Evolutionary conservation across 2,797 vertebrate species (phyloP), one percentile per base, ranked within the genome.

Genomic region (Schizothorax lantsangensis): DNA sequence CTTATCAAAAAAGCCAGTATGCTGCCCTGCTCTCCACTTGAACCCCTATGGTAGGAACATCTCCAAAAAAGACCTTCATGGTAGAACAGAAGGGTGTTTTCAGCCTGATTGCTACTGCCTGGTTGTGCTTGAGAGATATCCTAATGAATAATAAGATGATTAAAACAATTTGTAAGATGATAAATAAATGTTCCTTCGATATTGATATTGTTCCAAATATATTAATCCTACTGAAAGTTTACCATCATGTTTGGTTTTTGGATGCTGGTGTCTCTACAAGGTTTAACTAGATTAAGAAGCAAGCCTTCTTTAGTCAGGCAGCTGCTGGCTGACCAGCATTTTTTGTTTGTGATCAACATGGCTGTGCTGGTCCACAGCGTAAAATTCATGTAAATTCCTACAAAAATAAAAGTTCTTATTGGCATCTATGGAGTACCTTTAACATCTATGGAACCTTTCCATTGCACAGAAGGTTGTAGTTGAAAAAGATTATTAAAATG

Each of bases 61-160:
- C 96, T 95, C 96, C 97, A 97, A 89, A 97, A 97, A 88, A 97
- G 96, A 49, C 97, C 97, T 91, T 97, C 96, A 79, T 97, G 97
- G 87, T 97, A 96, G 84, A 96, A 95, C 89, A 92, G 92, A 89
- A 91, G 93, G 2, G 19, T 26, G 45, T 74, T 75, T 64, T 74
- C 73, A 47, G 8, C 3, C 72, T 38, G 75, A 38, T 38, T 43
- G 3, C 36, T 83, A 43, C 14, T 64, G 23, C 26, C 49, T 59
- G 19, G 52, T 7, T 81, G 57, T 85, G 40, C n/a, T 30, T 79
- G 52, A 36, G 57, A 36, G 5, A 80, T 47, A 38, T 83, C 52
- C 80, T 90, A 74, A 33, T 73, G 0, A 72, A n/a, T 59, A 59
- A 59, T 59, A 59, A 59, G 57, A 59, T 59, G 57, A 59, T 59